These are phyloP conservation scores for Perithous albicinctus DNA, from an alignment of 2,888 invertebrate species.

Conservation along the genomic window DNA sequence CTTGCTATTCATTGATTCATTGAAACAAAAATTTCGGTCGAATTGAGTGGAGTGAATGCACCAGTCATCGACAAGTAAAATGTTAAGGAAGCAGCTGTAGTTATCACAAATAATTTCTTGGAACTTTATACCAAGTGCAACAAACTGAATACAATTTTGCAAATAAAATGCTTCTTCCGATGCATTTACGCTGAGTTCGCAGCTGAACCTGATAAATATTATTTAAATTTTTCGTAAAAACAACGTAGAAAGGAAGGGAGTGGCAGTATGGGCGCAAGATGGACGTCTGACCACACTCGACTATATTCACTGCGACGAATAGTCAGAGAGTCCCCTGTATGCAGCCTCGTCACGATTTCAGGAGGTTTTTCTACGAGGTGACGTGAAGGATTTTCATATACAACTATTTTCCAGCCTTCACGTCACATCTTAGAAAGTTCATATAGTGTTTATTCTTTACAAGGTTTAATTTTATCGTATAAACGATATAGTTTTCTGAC, in stretches of 20 bases:
- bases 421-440: too few species aligned
- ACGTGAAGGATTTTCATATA: too few species aligned
- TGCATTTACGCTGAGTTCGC: background rate
- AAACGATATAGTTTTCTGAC: too few species aligned
- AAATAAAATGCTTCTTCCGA: background rate
- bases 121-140: background rate
- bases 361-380: too few species aligned
- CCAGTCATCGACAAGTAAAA: background rate
- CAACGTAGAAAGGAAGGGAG: background rate
- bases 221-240: too few species aligned
- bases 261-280: background rate
- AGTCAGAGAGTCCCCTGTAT: constrained; percentile 1
- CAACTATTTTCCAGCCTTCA: too few species aligned
- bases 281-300: constrained; percentile 12
- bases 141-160: too few species aligned
- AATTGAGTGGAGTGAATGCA: background rate
- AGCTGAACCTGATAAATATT: background rate
- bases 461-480: too few species aligned
- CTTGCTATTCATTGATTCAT: background rate
- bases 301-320: background rate
- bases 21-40: background rate
- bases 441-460: too few species aligned
- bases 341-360: constrained; percentile 4
- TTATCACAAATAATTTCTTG: background rate
- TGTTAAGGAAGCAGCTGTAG: background rate